phyloP scores from a whole-genome alignment of 2,113 vertebrate species.

The Corydoras maculifer region DNA sequence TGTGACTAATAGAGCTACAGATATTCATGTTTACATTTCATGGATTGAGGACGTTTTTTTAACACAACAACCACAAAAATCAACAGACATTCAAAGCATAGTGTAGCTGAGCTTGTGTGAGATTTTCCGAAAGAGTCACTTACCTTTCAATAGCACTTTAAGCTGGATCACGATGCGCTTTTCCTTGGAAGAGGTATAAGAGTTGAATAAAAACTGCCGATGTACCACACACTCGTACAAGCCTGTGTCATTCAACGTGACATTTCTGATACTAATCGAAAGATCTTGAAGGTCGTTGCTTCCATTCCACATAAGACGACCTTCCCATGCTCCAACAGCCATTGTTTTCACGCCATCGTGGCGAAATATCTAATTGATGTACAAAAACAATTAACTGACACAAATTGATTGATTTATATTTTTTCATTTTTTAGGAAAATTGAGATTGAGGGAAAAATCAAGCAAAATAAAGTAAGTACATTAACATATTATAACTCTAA shows the following conservation, averaged over 20 bases:
- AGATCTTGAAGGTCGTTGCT: conserved; percentile 91
- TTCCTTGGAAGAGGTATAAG: conserved; percentile 65
- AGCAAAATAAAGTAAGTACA: no score
- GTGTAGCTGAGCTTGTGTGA: no score
- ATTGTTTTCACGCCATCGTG: conserved; percentile 53
- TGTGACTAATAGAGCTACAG: no score
- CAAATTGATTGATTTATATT: no score
- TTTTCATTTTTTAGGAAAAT: no score
- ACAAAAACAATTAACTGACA: neutral
- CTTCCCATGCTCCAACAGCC: conserved; percentile 66
- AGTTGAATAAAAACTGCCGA: conserved; percentile 78
- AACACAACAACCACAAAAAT: no score
- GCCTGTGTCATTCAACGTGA: conserved; percentile 78
- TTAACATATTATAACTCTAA: no score
- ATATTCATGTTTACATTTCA: no score
- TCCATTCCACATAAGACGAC: conserved; percentile 79
- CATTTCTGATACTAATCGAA: conserved; percentile 79
- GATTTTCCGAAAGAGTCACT: conserved; percentile 1
- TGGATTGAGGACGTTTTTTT: no score
- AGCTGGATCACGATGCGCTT: conserved; percentile 67
- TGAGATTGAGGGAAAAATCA: no score
- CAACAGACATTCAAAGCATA: no score
- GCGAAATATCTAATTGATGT: conserved; percentile 71
- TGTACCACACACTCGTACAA: conserved; percentile 76
- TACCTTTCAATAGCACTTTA: conserved; percentile 79